These are phyloP conservation scores for Thunnus thynnus DNA, from an alignment of 2,113 vertebrate genomes.

Conservation along the genomic window DNA sequence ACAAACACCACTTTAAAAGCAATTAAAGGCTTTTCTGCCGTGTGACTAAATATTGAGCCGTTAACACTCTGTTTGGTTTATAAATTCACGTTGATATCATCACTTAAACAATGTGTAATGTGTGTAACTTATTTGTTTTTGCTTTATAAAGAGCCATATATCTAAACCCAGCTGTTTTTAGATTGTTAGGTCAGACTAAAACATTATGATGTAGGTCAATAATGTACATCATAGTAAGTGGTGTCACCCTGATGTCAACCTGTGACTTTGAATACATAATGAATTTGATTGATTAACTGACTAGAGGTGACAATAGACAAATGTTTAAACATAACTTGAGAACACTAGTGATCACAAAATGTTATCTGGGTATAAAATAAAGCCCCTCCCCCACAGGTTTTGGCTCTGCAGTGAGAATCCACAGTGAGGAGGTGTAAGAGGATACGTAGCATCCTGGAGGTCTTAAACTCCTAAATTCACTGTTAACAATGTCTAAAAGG, in stretches of 20 bases:
- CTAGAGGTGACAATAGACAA: background rate
- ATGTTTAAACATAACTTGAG: background rate
- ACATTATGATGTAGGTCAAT: background rate
- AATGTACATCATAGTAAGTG: background rate
- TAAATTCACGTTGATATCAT: background rate
- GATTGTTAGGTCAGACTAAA: too few relatives aligned
- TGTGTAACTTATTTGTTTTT: background rate
- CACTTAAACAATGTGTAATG: background rate
- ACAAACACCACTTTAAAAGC: background rate
- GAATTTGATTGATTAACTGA: background rate
- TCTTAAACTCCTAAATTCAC: conserved; percentile 50
- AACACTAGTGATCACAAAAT: background rate
- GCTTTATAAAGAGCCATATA: background rate
- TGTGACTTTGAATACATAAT: background rate
- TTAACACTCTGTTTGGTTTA: background rate
- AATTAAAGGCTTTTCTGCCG: background rate
- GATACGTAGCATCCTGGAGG: conserved; percentile 42
- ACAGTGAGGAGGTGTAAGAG: conserved; percentile 34
- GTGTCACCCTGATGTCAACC: background rate
- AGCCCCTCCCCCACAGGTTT: background rate
- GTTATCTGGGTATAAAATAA: background rate
- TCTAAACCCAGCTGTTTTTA: too few relatives aligned
- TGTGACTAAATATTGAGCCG: conserved; percentile 2
- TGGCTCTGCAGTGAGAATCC: conserved; percentile 1
- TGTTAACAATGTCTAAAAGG: conserved; percentile 47